Evolutionary conservation across 2,888 invertebrate species (phyloP), one percentile per base, ranked within the genome.

Genomic region (Nysson spinosus): DNA sequence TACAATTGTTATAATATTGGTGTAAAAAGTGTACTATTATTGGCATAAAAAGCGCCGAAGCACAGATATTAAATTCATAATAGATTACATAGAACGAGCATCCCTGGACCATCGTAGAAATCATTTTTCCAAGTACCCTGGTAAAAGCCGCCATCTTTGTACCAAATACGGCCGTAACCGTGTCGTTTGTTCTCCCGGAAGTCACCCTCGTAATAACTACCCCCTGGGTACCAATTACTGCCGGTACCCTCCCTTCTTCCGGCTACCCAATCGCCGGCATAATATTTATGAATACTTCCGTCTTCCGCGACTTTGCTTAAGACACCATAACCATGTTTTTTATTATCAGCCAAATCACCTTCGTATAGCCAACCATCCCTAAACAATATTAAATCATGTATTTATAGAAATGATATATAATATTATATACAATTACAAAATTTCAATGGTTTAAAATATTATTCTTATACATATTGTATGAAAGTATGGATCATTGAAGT

Each of bases 161-260:
- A 91, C 91, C 91, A 92, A 88, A 91, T 90, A 75, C 89, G 89
- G 1, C 92, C 92, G 64, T 89, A 91, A 0, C 92, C 92, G 12
- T 91, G 88, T 22, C 89, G 85, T 56, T 87, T 83, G 32, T 86
- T 82, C 61, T 87, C 87, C 85, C 89, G 89, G 71, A 88, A 89
- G 4, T 78, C 63, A 0, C 93, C 93, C 56, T 91, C 89, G 80
- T 91, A 93, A 12, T 90, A 89, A 66, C 90, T 89, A 0, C 90
- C 90, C 60, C 92, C 90, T 6, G 83, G 83, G 72, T 89, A 91
- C 81, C 90, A 90, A 62, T 88, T 81, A 83, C 90, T 87, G 6
- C 92, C 93, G 3, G 86, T 82, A 2, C 92, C 92, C 19, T 91
- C 88, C 22, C 89, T 89, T 72, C 89, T 89, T 0, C 91, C 92